Percentiles rank a stretch among this genome's conserved stretches.
phyloP scores from a whole-genome alignment of 1,140 invertebrate genomes.

The Rhysida immarginata region DNA sequence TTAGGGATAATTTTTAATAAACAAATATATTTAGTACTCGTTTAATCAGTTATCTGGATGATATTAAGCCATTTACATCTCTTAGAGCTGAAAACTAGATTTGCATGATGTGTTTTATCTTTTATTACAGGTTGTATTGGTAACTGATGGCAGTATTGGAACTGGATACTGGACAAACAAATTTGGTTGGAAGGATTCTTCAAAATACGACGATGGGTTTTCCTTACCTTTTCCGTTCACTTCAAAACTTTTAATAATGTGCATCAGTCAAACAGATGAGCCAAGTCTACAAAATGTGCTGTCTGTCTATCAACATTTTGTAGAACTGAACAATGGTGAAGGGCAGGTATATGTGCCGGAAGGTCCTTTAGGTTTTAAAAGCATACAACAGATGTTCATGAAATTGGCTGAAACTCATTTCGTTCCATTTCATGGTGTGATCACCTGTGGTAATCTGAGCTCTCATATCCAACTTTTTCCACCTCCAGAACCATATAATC shows the following conservation, averaged over 20 bases:
- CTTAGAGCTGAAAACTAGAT: no score
- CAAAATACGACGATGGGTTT: conserved; percentile 28
- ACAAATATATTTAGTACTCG: no score
- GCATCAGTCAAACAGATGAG: conserved; percentile 36
- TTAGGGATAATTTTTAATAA: no score
- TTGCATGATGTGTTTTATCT: no score
- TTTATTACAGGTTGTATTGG: conserved; percentile 51
- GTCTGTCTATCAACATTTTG: conserved; percentile 35
- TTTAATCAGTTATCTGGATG: no score
- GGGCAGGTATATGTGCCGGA: conserved; percentile 49
- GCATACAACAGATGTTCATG: conserved; percentile 49
- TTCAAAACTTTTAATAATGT: conserved; percentile 58
- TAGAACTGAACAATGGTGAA: conserved; percentile 44
- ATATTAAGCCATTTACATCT: no score
- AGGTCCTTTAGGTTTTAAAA: conserved; percentile 35
- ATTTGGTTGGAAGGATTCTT: conserved; percentile 10
- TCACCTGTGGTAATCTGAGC: conserved; percentile 60
- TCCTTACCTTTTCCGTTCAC: conserved; percentile 63
- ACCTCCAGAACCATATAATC: conserved; percentile 48
- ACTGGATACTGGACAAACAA: conserved; percentile 17
- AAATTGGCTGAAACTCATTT: conserved; percentile 62
- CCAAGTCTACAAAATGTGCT: conserved; percentile 23
- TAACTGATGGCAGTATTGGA: conserved; percentile 64
- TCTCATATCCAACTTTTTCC: conserved; percentile 60
- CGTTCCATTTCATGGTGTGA: conserved; percentile 50